Evolutionary conservation across 2,797 vertebrate species (phyloP).

Genomic region (Hylomyscus alleni): DNA sequence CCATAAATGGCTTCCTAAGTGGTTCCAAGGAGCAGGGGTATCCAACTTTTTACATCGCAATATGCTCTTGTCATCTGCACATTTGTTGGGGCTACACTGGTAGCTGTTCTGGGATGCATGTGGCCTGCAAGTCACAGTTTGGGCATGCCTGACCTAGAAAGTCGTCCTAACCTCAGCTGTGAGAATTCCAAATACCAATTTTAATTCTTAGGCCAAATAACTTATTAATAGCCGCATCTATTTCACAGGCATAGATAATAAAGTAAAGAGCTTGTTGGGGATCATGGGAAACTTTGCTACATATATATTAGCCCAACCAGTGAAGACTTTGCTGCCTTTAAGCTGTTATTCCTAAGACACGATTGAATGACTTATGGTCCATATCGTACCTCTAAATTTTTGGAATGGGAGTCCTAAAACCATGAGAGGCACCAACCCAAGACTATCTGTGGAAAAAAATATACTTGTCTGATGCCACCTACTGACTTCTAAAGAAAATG

Average conservation of each 20-base stretch:
- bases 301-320: slow-evolving; percentile 93
- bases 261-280: slow-evolving; percentile 91
- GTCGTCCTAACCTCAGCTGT: slow-evolving; percentile 95
- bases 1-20: slow-evolving; percentile 94
- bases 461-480: slow-evolving; percentile 90
- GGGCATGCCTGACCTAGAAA: slow-evolving; percentile 87
- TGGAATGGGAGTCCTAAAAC: slow-evolving; percentile 92
- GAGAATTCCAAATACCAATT: slow-evolving; percentile 94
- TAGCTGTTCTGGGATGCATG: background rate
- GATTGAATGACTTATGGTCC: slow-evolving; percentile 91
- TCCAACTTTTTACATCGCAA: background rate
- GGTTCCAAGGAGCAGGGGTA: slow-evolving; percentile 86
- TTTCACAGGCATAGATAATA: slow-evolving; percentile 80
- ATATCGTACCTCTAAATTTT: slow-evolving; percentile 94
- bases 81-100: background rate
- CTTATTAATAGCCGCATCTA: slow-evolving; percentile 89
- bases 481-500: slow-evolving; percentile 92
- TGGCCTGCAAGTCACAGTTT: background rate
- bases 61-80: background rate
- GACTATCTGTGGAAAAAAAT: slow-evolving; percentile 92
- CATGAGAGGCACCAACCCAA: slow-evolving; percentile 93
- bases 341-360: slow-evolving; percentile 93
- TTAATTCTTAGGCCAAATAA: slow-evolving; percentile 94
- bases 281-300: slow-evolving; percentile 92
- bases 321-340: slow-evolving; percentile 94